Conservation (phyloP, 37 sponge, comb jelly and placozoan genomes). For the Hexactinellida sp. region DNA sequence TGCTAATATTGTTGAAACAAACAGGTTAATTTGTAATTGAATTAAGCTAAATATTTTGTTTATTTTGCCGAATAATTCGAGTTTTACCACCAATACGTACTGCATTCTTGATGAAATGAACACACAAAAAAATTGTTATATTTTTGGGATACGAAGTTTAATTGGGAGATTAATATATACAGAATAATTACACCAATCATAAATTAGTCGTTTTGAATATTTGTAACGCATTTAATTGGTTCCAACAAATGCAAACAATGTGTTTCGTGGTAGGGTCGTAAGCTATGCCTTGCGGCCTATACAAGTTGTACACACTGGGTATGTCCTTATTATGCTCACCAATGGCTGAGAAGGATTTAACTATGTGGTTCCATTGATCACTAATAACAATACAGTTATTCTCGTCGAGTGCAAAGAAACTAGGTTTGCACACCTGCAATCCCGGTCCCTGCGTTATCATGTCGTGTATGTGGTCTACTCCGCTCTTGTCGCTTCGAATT, state of each 20-base stretch:
- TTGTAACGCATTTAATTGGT: neutral
- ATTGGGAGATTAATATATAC: no score
- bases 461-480: slow-evolving; percentile 1
- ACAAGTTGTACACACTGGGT: neutral
- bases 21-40: no score
- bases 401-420: neutral
- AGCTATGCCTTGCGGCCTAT: neutral
- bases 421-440: neutral
- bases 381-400: neutral
- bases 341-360: neutral
- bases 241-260: neutral
- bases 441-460: neutral
- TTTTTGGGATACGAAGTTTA: no score
- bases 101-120: no score
- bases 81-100: no score
- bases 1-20: no score
- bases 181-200: no score
- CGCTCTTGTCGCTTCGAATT: neutral
- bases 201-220: neutral
- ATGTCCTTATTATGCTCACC: neutral
- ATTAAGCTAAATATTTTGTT: no score
- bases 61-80: no score
- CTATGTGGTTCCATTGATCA: neutral
- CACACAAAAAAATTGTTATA: no score
- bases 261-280: neutral